phyloP scores from a whole-genome alignment of 2,888 invertebrate genomes.

The Serrognathus titanus region DNA sequence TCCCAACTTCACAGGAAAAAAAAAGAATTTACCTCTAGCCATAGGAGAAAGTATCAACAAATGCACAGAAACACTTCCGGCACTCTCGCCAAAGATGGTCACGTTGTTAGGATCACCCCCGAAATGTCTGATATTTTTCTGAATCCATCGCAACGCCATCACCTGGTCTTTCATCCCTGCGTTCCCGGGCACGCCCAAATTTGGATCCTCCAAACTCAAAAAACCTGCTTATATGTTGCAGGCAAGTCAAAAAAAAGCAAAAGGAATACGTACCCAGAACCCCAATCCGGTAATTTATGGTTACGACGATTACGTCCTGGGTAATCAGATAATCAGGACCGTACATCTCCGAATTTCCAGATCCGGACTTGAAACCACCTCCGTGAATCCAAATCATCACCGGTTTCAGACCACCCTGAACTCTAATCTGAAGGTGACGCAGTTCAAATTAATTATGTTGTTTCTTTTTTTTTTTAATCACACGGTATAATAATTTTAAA shows the following conservation, averaged over 20 bases:
- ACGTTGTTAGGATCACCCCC: constrained; percentile 53
- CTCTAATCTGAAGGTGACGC: too few species aligned
- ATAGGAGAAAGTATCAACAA: constrained; percentile 49
- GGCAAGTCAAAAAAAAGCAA: not conserved
- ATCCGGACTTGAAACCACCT: constrained; percentile 44
- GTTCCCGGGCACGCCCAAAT: constrained; percentile 52
- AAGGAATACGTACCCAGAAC: constrained; percentile 14
- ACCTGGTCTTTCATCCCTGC: constrained; percentile 55
- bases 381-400: constrained; percentile 51
- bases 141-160: constrained; percentile 53
- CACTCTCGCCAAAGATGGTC: constrained; percentile 55
- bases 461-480: too few species aligned
- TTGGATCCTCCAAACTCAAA: constrained; percentile 48
- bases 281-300: constrained; percentile 40
- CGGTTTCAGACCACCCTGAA: constrained; percentile 24
- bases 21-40: constrained; percentile 41
- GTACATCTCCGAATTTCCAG: constrained; percentile 37
- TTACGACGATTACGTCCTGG: constrained; percentile 43
- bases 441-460: too few species aligned
- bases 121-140: constrained; percentile 51
- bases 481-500: too few species aligned
- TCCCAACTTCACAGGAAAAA: not conserved
- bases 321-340: constrained; percentile 44
- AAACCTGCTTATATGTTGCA: constrained; percentile 43
- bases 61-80: constrained; percentile 31